Base-by-base conservation (phyloP, 2,888 invertebrate species). In the Xestia sexstrigata region DNA sequence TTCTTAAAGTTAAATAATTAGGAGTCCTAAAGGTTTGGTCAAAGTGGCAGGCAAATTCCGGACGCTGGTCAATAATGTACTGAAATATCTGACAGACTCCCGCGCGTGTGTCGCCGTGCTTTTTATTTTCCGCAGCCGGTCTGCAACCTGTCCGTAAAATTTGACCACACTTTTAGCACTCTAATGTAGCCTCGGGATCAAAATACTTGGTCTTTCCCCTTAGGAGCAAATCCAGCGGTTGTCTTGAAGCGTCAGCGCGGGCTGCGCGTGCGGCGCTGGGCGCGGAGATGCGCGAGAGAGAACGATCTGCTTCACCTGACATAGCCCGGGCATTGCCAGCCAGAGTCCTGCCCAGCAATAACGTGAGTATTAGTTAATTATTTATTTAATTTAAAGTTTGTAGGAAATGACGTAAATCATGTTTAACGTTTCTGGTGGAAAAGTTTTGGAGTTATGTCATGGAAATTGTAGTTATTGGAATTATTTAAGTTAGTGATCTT, bases 191-290 rank as follows among this genome's bases (percentile, higher is more conserved):
- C 60, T 20, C 17, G 17, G 35, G 35, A 2, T 60, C 2, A 60
- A n/a, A 30, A 60, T 17, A 0, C 8, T 30, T n/a, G 23, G 1
- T 20, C 4, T n/a, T 60, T 17, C 1, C 20, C 15, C 3, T 0
- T 85, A 96, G 97, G 94, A 97, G 96, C 88, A 97, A 97, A 82
- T 97, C 97, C 0, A 96, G 96, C 75, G 95, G 97, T 0, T 96
- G 96, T 76, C 87, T 97, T 49, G 96, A 96, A 74, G 93, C 91
- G 69, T 91, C 93, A 1, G 94, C 96, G 2, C 94, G 96, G 0
- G 93, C 95, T 2, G 94, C 95, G 17, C 93, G 95, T 8, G 94
- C 94, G 20, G 94, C 93, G 0, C 89, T 95, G 0, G 93, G 93
- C 26, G 89, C 90, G 0, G 96, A 96, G 90, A 96, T 96, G 96